phyloP scores from a whole-genome alignment of 2,797 vertebrate species.

The Philypnodon macrostomus region DNA sequence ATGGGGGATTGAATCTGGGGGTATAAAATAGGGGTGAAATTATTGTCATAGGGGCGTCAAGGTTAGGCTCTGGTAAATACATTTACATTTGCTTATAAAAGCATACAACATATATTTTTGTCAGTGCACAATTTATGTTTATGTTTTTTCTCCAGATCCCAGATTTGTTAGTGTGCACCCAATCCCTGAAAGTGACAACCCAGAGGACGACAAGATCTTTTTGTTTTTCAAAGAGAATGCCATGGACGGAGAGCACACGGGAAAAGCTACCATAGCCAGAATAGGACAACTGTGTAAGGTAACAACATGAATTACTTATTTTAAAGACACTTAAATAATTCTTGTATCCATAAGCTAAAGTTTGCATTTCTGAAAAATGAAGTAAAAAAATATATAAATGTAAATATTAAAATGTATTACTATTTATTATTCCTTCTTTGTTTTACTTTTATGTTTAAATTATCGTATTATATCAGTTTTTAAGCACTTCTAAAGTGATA shows the following conservation, averaged over 20 bases:
- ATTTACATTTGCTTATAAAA: not conserved
- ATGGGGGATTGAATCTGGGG: slow-evolving; percentile 46
- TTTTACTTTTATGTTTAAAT: too few species aligned
- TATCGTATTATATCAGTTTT: too few species aligned
- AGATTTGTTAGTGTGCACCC: slow-evolving; percentile 88
- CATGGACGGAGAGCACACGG: slow-evolving; percentile 94
- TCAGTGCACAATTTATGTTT: too few species aligned
- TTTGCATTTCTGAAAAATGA: too few species aligned
- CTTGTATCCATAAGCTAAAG: too few species aligned
- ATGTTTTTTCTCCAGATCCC: slow-evolving; percentile 79
- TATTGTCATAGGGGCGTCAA: slow-evolving; percentile 30
- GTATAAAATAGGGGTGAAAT: slow-evolving; percentile 54
- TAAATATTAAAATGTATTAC: too few species aligned
- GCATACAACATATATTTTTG: too few species aligned
- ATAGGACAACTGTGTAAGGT: slow-evolving; percentile 99
- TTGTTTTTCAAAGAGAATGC: slow-evolving; percentile 98
- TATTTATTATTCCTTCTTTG: too few species aligned
- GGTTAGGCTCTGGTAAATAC: slow-evolving; percentile 20
- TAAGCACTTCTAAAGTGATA: too few species aligned
- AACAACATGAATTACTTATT: slow-evolving; percentile 62
- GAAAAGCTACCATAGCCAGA: slow-evolving; percentile 95
- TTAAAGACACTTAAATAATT: not conserved
- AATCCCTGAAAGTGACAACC: slow-evolving; percentile 96
- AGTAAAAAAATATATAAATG: too few species aligned
- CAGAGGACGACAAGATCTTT: slow-evolving; percentile 97